Conservation (phyloP, 2,113 vertebrate genomes). For the Gasterosteus nipponicus region DNA sequence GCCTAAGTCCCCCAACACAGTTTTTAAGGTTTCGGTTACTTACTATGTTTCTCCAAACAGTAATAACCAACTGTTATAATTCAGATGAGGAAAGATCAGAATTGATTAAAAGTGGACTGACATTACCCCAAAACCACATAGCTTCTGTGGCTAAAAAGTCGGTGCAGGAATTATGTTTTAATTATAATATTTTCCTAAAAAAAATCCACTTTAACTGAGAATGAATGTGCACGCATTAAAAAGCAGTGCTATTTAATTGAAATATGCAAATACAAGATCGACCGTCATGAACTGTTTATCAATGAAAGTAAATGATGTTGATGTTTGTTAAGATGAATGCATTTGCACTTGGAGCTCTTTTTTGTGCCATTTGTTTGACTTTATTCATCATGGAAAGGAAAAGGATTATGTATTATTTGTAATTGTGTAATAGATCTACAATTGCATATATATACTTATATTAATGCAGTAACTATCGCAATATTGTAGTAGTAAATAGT, state of each 20-base stretch:
- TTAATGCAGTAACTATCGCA: not conserved
- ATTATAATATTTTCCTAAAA: not conserved
- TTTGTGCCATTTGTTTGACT: not conserved
- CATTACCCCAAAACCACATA: not conserved
- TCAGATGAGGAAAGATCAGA: not conserved
- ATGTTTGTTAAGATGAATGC: not conserved
- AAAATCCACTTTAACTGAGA: not conserved
- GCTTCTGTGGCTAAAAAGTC: not conserved
- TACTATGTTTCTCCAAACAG: not conserved
- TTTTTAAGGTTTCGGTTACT: not conserved
- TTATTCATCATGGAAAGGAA: not conserved
- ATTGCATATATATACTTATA: too few species aligned
- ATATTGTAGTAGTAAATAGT: not conserved
- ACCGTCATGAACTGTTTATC: not conserved
- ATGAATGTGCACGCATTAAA: not conserved
- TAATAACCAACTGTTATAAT: not conserved
- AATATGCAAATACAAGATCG: not conserved
- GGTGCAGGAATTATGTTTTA: not conserved
- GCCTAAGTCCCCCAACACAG: not conserved
- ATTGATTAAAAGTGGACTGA: not conserved
- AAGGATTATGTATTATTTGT: not conserved
- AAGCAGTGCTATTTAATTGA: not conserved
- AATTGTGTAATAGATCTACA: not conserved
- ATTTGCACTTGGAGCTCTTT: not conserved
- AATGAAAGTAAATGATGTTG: not conserved